Conservation (phyloP, 2,797 vertebrate genomes). For the Apogon hyalosoma region DNA sequence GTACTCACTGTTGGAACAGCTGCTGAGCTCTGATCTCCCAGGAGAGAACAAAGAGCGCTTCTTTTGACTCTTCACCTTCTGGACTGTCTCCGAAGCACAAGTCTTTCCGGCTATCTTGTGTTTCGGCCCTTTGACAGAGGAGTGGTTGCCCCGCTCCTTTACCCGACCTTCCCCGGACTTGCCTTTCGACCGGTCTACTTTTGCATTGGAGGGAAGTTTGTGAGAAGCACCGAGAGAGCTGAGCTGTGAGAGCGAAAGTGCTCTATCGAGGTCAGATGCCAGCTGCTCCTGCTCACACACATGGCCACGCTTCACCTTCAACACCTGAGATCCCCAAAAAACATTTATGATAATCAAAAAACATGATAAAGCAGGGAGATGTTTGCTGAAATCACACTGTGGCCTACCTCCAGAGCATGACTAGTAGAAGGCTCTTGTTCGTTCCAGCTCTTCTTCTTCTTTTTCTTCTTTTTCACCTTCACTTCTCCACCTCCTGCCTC, state of each 20-base stretch:
- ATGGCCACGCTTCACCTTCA: constrained; percentile 88
- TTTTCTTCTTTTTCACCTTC: constrained; percentile 83
- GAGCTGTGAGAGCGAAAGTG: constrained; percentile 93
- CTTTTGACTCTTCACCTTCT: constrained; percentile 90
- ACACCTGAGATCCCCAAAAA: constrained; percentile 63
- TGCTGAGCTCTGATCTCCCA: constrained; percentile 94
- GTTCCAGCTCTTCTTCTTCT: constrained; percentile 89
- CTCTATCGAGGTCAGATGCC: constrained; percentile 93
- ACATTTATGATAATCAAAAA: background rate
- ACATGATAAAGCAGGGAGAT: background rate
- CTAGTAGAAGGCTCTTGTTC: constrained; percentile 87
- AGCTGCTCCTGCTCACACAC: constrained; percentile 94
- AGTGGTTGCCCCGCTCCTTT: constrained; percentile 85
- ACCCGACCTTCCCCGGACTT: constrained; percentile 84
- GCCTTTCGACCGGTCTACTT: constrained; percentile 76
- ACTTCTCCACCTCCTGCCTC: constrained; percentile 73
- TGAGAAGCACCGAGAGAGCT: constrained; percentile 84
- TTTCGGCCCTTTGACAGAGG: constrained; percentile 89
- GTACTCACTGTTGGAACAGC: constrained; percentile 97
- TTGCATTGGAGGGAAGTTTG: constrained; percentile 48
- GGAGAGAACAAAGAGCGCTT: constrained; percentile 89
- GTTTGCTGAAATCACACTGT: background rate
- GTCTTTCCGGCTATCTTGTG: constrained; percentile 88
- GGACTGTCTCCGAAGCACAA: constrained; percentile 85
- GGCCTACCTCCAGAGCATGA: constrained; percentile 89